Percentiles rank a stretch among this genome's conserved stretches.
Conservation (phyloP, 2,888 invertebrate genomes). For the Lathronympha strigana region DNA sequence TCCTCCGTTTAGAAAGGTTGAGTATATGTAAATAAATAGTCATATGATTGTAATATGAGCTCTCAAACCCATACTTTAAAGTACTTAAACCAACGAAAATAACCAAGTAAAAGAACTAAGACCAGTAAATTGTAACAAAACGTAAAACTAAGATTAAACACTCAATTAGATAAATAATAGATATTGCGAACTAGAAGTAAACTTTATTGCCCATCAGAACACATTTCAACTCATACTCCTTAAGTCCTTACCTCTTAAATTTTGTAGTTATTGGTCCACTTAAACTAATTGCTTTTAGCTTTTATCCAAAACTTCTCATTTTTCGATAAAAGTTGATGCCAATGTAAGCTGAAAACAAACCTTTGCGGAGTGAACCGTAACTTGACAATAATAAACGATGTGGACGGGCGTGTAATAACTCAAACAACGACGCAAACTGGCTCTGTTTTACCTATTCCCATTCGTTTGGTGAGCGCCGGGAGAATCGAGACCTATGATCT, state of each 20-base stretch:
- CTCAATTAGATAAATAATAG: too few species aligned
- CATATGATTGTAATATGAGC: too few species aligned
- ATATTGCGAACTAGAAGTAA: not conserved
- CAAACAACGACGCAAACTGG: conserved; percentile 5
- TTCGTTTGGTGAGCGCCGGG: not conserved
- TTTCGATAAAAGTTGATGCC: not conserved
- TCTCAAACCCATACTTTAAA: too few species aligned
- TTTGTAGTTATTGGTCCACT: conserved; percentile 1
- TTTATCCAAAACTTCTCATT: not conserved
- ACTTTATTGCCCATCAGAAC: not conserved
- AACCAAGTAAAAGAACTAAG: too few species aligned
- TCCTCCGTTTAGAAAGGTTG: too few species aligned
- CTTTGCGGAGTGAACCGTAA: conserved; percentile 26
- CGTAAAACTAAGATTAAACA: too few species aligned
- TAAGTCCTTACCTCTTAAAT: not conserved
- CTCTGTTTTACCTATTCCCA: not conserved
- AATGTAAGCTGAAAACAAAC: conserved; percentile 20
- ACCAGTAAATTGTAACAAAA: too few species aligned
- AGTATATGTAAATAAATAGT: too few species aligned
- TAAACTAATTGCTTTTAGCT: not conserved
- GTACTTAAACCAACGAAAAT: too few species aligned
- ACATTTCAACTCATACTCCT: not conserved
- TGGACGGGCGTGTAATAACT: conserved; percentile 36
- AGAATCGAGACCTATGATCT: not conserved
- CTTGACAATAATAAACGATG: conserved; percentile 33